Evolutionary conservation across 2,888 invertebrate species (phyloP), one percentile per base, ranked within the genome.

Genomic region (Mesopsocus fuscifrons): DNA sequence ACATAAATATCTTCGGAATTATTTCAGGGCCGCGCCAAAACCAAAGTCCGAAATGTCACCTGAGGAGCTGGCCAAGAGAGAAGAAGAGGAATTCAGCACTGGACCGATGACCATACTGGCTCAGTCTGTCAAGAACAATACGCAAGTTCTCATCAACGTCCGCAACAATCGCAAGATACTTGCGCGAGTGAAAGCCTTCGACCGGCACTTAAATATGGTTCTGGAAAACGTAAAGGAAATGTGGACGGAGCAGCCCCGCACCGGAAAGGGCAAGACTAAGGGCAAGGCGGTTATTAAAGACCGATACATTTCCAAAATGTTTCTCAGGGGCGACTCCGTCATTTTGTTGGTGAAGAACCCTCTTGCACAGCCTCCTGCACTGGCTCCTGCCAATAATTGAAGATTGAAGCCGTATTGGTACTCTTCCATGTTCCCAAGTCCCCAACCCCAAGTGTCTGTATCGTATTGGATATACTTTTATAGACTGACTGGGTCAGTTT

Each of bases 141-240:
- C 95, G 6, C 98, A 98, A 65, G 54, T 54, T 2, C 66, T 98
- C 32, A 97, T 98, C 51, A 99, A 97, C 61, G 97, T 95, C 59
- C 73, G 98, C 50, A 98, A 97, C 61, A 99, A 99, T 62, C 97
- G 95, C 59, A 99, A 99, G 58, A 65, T 98, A 16, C 63, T 98
- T 26, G 97, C 89, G 1, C 73, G 98, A 52, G 95, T 98, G 1
- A 98, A 98, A 59, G 87, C 87, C 0, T 88, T 88, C 53, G 87
- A 88, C 59, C 75, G 88, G 52, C 98, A 98, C 61, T 98, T 94
- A 62, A 98, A 98, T 62, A 98, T 98, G 95, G 97, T 99, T 0
- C 64, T 98, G 52, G 98, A 98, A 65, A 94, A 95, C 60, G 98
- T 99, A 0, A 98, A 95, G 58, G 98, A 98, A 67, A 97, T 99